phyloP scores from a whole-genome alignment of 2,888 invertebrate species.

The Macaria liturata region DNA sequence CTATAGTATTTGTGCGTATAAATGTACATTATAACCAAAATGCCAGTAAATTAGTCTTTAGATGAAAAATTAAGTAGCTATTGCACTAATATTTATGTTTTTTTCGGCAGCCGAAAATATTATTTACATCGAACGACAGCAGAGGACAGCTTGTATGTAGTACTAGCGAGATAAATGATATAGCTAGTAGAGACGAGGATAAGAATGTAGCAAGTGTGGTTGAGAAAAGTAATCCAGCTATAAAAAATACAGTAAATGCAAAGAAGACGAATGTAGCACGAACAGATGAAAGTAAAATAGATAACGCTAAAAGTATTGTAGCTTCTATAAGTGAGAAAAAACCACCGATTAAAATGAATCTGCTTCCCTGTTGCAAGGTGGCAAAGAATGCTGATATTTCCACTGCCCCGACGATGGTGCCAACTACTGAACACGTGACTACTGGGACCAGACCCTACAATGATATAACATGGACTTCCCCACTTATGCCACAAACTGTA shows the following conservation, averaged over 20 bases:
- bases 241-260: too few species aligned
- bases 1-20: too few species aligned
- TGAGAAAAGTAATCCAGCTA: too few species aligned
- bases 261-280: too few species aligned
- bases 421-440: neutral
- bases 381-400: neutral
- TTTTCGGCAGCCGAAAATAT: slow-evolving; percentile 9
- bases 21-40: too few species aligned
- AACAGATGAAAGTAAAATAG: too few species aligned
- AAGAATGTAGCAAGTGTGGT: too few species aligned
- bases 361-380: slow-evolving; percentile 2
- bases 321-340: too few species aligned
- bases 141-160: too few species aligned
- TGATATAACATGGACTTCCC: neutral
- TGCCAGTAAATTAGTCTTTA: too few species aligned
- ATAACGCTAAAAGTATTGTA: too few species aligned
- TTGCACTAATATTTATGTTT: neutral
- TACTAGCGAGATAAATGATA: neutral
- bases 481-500: neutral
- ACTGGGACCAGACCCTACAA: neutral
- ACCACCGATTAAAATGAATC: slow-evolving; percentile 7
- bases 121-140: neutral
- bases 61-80: neutral
- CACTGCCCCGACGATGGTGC: neutral
- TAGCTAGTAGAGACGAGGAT: too few species aligned